phyloP scores from a whole-genome alignment of 2,888 invertebrate species.

The Andricus curvator region DNA sequence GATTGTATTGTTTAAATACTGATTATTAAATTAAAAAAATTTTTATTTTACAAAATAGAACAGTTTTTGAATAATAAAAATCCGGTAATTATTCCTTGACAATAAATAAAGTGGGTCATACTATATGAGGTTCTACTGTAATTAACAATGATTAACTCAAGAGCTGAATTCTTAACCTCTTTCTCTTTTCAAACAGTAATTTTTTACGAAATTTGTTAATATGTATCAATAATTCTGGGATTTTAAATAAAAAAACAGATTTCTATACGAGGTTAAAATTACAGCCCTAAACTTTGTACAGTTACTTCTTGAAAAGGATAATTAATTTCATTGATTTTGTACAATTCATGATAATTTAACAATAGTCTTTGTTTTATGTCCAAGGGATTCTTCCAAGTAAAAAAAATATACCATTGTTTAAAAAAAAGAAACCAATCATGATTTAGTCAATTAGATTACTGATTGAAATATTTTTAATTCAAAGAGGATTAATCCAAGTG shows the following conservation, averaged over 20 bases:
- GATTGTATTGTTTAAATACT: background rate
- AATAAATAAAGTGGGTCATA: background rate
- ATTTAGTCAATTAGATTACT: too few relatives aligned
- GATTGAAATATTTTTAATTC: too few relatives aligned
- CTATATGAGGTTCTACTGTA: background rate
- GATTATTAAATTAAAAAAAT: background rate
- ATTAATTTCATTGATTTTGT: slow-evolving; percentile 12
- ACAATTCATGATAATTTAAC: slow-evolving; percentile 27
- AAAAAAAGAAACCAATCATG: background rate
- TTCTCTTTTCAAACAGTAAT: background rate
- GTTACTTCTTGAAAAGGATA: background rate
- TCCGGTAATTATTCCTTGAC: too few relatives aligned
- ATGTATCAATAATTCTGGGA: background rate
- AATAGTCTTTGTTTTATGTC: background rate
- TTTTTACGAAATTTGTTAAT: slow-evolving; percentile 5
- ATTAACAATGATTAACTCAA: slow-evolving; percentile 14
- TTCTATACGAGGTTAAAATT: background rate
- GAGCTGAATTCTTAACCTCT: slow-evolving; percentile 10
- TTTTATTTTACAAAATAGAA: background rate
- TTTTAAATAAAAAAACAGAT: background rate
- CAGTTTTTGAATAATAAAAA: background rate
- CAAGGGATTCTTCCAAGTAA: background rate
- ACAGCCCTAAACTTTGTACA: slow-evolving; percentile 33
- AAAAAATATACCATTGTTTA: background rate
- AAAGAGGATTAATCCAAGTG: too few relatives aligned